Percentiles rank a stretch among this genome's conserved stretches.
Conservation (phyloP, 1,140 invertebrate genomes). For the Drosophila insularis region DNA sequence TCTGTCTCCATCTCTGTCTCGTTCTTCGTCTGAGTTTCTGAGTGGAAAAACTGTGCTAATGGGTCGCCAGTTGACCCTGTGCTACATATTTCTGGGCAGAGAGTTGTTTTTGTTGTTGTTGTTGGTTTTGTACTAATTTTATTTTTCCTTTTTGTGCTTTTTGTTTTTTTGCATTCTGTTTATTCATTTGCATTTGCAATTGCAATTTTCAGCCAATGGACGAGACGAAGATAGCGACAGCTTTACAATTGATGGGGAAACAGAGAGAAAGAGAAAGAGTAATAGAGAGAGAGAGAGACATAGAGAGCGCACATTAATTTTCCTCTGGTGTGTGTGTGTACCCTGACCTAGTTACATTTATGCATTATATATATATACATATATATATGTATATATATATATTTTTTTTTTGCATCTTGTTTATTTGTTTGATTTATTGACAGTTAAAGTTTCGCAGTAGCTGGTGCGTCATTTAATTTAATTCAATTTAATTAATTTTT, state of each 20-base stretch:
- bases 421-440: constrained; percentile 20
- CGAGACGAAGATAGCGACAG: constrained; percentile 3
- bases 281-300: constrained; percentile 7
- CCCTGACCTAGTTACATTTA: constrained; percentile 79
- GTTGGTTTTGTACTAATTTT: constrained; percentile 65
- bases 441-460: neutral
- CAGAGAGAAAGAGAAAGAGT: constrained; percentile 5
- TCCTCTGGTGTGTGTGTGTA: constrained; percentile 54
- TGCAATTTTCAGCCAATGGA: neutral
- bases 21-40: constrained; percentile 18
- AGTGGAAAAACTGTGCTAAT: constrained; percentile 78
- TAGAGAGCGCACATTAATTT: constrained; percentile 63
- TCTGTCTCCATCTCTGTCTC: neutral
- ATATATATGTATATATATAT: constrained; percentile 32
- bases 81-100: constrained; percentile 55
- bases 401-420: constrained; percentile 29
- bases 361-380: constrained; percentile 46
- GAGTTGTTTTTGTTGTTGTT: constrained; percentile 51
- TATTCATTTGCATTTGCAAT: constrained; percentile 36
- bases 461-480: constrained; percentile 11
- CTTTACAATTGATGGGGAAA: constrained; percentile 26
- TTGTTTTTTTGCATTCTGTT: constrained; percentile 2
- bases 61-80: constrained; percentile 81
- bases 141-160: constrained; percentile 16
- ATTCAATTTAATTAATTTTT: constrained; percentile 20